Conservation (phyloP, 2,797 vertebrate genomes). For the Triplophysa yarkandensis region DNA sequence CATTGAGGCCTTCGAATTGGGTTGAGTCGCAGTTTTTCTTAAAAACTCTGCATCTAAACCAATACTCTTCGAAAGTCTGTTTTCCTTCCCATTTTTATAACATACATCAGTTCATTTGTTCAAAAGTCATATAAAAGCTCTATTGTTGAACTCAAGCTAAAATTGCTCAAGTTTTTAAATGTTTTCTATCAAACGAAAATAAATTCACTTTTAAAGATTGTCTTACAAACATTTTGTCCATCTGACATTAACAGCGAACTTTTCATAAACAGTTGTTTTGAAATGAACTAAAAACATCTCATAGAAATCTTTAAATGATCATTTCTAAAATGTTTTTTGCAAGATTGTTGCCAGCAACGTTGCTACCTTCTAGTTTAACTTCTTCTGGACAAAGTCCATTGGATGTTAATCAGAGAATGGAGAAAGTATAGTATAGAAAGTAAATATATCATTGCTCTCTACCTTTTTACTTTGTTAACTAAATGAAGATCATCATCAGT, state of each 20-base stretch:
- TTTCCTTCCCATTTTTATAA: slow-evolving; percentile 17
- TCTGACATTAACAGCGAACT: background rate
- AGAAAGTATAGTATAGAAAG: no score
- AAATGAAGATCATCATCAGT: slow-evolving; percentile 67
- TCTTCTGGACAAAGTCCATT: no score
- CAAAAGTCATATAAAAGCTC: slow-evolving; percentile 23
- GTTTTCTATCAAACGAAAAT: slow-evolving; percentile 19
- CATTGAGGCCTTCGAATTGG: slow-evolving; percentile 29
- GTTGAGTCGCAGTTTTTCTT: slow-evolving; percentile 14
- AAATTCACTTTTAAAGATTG: slow-evolving; percentile 4
- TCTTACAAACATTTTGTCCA: background rate
- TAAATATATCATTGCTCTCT: no score
- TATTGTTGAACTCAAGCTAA: no score
- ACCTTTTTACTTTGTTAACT: slow-evolving; percentile 56
- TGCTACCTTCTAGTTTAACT: no score
- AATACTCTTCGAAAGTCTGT: slow-evolving; percentile 16
- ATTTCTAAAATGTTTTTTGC: no score
- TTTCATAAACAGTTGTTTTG: no score
- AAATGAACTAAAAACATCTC: no score
- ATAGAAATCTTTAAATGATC: no score
- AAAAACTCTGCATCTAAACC: slow-evolving; percentile 14
- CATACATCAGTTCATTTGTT: slow-evolving; percentile 26
- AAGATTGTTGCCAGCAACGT: no score
- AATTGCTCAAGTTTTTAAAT: no score
- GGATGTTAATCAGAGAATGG: no score